Conservation (phyloP, 1,140 invertebrate species). For the Drosophila littoralis region DNA sequence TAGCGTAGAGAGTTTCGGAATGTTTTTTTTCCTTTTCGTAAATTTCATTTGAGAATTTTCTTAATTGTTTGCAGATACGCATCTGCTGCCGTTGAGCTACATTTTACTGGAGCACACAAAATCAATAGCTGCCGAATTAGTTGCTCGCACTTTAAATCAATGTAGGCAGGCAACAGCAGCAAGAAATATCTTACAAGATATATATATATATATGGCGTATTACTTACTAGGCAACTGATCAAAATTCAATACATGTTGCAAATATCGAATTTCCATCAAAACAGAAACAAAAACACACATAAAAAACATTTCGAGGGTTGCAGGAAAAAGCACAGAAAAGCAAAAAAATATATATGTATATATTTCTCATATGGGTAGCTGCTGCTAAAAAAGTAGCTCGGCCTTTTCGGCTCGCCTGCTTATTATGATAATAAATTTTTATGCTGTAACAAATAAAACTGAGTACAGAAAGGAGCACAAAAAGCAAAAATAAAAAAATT, state of each 20-base stretch:
- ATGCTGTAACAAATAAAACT: conserved; percentile 71
- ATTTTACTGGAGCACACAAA: conserved; percentile 42
- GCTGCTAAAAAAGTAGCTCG: conserved; percentile 34
- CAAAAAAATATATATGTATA: conserved; percentile 14
- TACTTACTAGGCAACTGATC: conserved; percentile 70
- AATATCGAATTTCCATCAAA: conserved; percentile 83
- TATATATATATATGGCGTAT: conserved; percentile 57
- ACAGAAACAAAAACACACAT: conserved; percentile 68
- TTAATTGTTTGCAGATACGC: conserved; percentile 82
- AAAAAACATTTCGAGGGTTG: conserved; percentile 75
- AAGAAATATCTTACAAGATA: conserved; percentile 7
- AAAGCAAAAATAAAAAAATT: conserved; percentile 50
- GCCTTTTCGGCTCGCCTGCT: conserved; percentile 55
- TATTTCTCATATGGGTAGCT: conserved; percentile 35
- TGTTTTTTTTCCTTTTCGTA: conserved; percentile 47
- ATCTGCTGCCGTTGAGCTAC: conserved; percentile 50
- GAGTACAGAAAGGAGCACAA: conserved; percentile 46
- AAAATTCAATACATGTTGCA: conserved; percentile 82
- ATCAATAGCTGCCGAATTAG: conserved; percentile 59
- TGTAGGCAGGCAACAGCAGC: conserved; percentile 15
- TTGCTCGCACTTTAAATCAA: conserved; percentile 64
- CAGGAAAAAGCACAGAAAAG: conserved; percentile 15
- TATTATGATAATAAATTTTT: conserved; percentile 83
- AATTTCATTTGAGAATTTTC: conserved; percentile 82
- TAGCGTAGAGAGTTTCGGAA: conserved; percentile 42